Conservation (phyloP, 1,140 invertebrate species). For the Chelonus insularis region DNA sequence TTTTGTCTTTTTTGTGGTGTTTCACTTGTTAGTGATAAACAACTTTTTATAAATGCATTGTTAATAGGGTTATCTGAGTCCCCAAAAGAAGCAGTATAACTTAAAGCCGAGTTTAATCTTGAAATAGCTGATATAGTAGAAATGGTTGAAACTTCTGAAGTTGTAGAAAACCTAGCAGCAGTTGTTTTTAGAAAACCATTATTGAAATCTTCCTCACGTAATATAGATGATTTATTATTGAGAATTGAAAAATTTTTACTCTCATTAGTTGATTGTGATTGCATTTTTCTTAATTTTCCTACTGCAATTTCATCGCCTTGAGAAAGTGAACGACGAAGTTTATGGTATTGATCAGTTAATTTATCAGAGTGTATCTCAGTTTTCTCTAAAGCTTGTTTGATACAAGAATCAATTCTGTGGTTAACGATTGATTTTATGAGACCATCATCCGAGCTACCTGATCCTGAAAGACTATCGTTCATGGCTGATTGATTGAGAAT, state of each 20-base stretch:
- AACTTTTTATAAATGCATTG: slow-evolving; percentile 37
- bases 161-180: slow-evolving; percentile 12
- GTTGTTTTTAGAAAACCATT: slow-evolving; percentile 25
- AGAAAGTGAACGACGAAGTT: slow-evolving; percentile 37
- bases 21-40: background rate
- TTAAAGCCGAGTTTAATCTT: slow-evolving; percentile 32
- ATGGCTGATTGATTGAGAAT: background rate
- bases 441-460: slow-evolving; percentile 21
- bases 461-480: slow-evolving; percentile 40
- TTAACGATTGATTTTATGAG: slow-evolving; percentile 14
- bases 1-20: background rate
- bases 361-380: background rate
- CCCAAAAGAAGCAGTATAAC: slow-evolving; percentile 23
- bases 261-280: too few species aligned
- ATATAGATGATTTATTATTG: slow-evolving; percentile 27
- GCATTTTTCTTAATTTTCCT: too few species aligned
- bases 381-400: slow-evolving; percentile 20
- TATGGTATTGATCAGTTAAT: slow-evolving; percentile 9
- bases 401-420: slow-evolving; percentile 12
- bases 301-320: slow-evolving; percentile 24
- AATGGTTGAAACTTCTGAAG: slow-evolving; percentile 27
- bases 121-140: slow-evolving; percentile 39
- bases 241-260: slow-evolving; percentile 10
- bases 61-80: slow-evolving; percentile 38
- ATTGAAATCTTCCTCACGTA: slow-evolving; percentile 32